Evolutionary conservation across 2,113 vertebrate genomes (phyloP).

Genomic region (Lepidothrix coronata): DNA sequence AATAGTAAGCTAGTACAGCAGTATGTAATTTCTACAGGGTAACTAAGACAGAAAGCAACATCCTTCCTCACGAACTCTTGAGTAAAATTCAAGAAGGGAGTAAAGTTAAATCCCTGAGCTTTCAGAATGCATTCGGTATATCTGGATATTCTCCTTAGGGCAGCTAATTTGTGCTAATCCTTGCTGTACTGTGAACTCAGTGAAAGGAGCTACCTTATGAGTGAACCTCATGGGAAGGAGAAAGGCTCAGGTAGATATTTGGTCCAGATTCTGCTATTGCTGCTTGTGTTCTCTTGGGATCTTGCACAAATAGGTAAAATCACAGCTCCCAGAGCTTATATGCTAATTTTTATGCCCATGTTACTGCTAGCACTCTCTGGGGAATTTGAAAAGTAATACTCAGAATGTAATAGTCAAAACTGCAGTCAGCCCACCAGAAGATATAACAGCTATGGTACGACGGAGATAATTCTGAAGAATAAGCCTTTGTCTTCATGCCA

Average conservation of each 20-base stretch:
- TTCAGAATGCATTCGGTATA: not conserved
- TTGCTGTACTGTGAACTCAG: not conserved
- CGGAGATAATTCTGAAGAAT: not conserved
- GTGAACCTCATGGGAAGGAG: not conserved
- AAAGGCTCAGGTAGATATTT: not conserved
- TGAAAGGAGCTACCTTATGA: not conserved
- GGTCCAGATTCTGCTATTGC: not conserved
- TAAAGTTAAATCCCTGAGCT: not conserved
- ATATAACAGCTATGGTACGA: not conserved
- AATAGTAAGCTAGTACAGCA: not conserved
- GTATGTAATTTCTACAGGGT: not conserved
- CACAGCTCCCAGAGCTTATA: not conserved
- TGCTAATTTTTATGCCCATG: not conserved
- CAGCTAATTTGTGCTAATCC: not conserved
- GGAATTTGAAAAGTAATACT: not conserved
- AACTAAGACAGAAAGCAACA: not conserved
- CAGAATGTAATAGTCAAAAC: not conserved
- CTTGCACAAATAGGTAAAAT: not conserved
- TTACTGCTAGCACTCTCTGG: not conserved
- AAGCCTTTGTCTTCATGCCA: not conserved
- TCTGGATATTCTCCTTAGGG: not conserved
- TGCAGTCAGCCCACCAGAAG: not conserved
- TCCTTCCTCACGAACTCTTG: not conserved
- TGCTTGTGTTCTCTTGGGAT: not conserved
- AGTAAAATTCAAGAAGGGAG: not conserved